Conservation (phyloP, 2,113 vertebrate genomes). For the Xiphophorus maculatus region DNA sequence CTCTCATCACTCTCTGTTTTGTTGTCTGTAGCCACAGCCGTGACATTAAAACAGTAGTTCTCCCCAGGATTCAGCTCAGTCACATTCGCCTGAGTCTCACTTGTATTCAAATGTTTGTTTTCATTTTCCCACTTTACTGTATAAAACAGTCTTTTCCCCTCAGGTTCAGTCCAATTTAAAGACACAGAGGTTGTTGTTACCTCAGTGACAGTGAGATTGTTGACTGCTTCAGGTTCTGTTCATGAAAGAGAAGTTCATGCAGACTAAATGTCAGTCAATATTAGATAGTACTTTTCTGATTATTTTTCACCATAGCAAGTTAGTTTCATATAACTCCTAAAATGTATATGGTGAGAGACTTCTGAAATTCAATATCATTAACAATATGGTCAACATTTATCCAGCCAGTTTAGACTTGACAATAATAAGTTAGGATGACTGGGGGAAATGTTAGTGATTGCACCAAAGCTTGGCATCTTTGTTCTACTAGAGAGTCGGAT, state of each 20-base stretch:
- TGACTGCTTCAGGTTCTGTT: conserved; percentile 1
- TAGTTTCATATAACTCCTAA: neutral
- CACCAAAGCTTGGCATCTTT: too few species aligned
- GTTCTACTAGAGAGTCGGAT: too few species aligned
- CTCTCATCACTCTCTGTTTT: neutral
- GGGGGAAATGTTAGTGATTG: too few species aligned
- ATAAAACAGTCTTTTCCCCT: conserved; percentile 30
- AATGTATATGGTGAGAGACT: too few species aligned
- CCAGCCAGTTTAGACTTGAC: too few species aligned
- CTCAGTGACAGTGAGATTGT: neutral
- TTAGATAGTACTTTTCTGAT: too few species aligned
- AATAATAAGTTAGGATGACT: too few species aligned
- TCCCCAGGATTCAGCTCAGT: conserved; percentile 54
- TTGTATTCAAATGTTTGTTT: rapidly evolving
- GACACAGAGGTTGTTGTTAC: conserved; percentile 43
- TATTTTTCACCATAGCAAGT: too few species aligned
- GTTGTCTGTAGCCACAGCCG: conserved; percentile 12
- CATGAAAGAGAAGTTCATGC: too few species aligned
- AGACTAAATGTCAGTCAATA: too few species aligned
- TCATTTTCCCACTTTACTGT: conserved; percentile 6
- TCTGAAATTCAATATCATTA: too few species aligned
- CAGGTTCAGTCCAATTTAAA: conserved; percentile 49
- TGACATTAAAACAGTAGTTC: conserved; percentile 5
- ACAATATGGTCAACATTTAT: too few species aligned
- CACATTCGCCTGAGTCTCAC: neutral